phyloP scores from a whole-genome alignment of 1,140 invertebrate genomes.

The Parasteatoda tepidariorum region DNA sequence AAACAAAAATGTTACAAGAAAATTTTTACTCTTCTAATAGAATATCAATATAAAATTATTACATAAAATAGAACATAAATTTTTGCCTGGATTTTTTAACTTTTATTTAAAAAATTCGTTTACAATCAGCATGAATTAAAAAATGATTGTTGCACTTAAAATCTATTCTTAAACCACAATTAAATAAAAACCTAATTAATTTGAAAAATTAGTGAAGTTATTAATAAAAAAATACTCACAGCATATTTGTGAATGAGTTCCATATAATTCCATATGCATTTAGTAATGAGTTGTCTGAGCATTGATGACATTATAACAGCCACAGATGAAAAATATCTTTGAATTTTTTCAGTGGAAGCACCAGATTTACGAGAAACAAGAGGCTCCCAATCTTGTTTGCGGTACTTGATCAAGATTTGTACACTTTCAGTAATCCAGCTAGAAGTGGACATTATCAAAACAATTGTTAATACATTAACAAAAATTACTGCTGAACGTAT shows the following conservation, averaged over 20 bases:
- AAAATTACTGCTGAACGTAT: not conserved
- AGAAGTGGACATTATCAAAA: not conserved
- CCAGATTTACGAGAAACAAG: conserved; percentile 27
- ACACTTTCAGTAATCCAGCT: conserved; percentile 39
- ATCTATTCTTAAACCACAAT: too few relatives aligned
- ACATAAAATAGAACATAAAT: too few relatives aligned
- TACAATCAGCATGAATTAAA: too few relatives aligned
- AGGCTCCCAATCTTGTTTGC: conserved; percentile 45
- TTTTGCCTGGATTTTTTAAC: too few relatives aligned
- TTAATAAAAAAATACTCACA: conserved; percentile 17
- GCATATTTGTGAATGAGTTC: conserved; percentile 51
- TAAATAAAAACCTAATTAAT: too few relatives aligned
- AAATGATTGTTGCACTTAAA: too few relatives aligned
- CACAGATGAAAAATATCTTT: conserved; percentile 46
- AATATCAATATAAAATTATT: too few relatives aligned
- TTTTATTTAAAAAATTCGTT: too few relatives aligned
- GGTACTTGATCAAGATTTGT: conserved; percentile 27
- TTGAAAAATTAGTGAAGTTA: not conserved
- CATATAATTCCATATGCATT: conserved; percentile 26
- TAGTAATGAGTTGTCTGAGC: conserved; percentile 34
- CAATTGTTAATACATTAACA: not conserved
- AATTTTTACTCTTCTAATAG: too few relatives aligned
- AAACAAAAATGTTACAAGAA: too few relatives aligned
- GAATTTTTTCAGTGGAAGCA: conserved; percentile 25
- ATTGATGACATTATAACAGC: conserved; percentile 38